Conservation (phyloP, 2,113 vertebrate species). For the Poeciliopsis prolifica region DNA sequence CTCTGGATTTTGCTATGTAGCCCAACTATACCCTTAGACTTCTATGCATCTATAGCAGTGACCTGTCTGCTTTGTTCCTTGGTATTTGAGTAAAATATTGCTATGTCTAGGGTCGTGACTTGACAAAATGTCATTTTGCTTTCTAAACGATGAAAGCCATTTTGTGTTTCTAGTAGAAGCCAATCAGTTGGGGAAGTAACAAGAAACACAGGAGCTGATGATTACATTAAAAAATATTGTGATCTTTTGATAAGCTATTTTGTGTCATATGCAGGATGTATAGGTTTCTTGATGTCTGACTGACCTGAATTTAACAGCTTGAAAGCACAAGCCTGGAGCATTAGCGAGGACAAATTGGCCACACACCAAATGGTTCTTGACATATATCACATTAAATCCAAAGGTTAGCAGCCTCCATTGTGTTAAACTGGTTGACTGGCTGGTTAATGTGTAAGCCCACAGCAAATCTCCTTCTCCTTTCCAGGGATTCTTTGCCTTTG, state of each 20-base stretch:
- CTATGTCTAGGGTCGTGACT: background rate
- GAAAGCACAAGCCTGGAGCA: constrained; percentile 13
- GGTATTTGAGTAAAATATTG: background rate
- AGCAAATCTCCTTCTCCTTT: constrained; percentile 32
- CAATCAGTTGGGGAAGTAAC: background rate
- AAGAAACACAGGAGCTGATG: background rate
- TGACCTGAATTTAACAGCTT: constrained; percentile 46
- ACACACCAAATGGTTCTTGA: constrained; percentile 34
- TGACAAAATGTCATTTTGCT: background rate
- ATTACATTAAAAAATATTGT: background rate
- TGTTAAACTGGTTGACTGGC: constrained; percentile 29
- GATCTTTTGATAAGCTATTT: constrained; percentile 22
- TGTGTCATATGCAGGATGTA: constrained; percentile 19
- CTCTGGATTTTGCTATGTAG: too few species aligned
- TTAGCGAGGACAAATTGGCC: constrained; percentile 23
- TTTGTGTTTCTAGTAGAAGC: background rate
- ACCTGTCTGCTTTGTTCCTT: too few species aligned
- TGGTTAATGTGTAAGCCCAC: constrained; percentile 55
- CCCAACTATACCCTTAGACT: too few species aligned
- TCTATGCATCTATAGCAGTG: too few species aligned
- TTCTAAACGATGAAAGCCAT: background rate
- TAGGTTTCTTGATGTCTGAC: constrained; percentile 16
- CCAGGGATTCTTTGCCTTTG: constrained; percentile 16
- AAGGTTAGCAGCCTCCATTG: constrained; percentile 25
- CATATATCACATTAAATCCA: constrained; percentile 39